These are phyloP conservation scores for Sylvia borin DNA, from an alignment of 2,797 vertebrate species.

Conservation along the genomic window DNA sequence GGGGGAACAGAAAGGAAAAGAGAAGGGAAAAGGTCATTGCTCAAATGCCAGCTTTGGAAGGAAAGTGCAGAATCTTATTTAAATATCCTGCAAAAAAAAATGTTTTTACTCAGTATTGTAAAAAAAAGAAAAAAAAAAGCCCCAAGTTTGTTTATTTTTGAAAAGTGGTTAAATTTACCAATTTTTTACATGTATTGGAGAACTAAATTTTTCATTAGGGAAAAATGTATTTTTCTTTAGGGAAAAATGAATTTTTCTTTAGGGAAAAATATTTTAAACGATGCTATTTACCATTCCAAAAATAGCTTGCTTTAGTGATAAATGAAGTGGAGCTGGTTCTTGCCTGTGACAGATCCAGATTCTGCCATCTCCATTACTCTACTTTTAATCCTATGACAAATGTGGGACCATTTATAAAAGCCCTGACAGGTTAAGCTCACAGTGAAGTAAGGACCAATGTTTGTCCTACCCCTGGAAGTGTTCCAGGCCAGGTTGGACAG, in stretches of 20 bases:
- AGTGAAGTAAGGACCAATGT: neutral
- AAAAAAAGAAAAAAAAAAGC: neutral
- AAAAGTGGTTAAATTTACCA: neutral
- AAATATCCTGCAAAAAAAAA: neutral
- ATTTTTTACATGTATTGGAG: neutral
- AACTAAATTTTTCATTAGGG: neutral
- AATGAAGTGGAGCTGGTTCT: neutral
- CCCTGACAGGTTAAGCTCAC: neutral
- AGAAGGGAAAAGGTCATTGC: neutral
- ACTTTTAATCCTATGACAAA: neutral
- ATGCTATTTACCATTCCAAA: neutral
- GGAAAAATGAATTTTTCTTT: neutral
- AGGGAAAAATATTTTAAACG: neutral
- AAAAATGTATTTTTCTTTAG: neutral
- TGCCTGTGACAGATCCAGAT: neutral
- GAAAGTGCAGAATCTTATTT: neutral
- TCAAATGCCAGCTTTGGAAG: neutral
- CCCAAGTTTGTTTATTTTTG: neutral
- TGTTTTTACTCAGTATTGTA: fast-evolving
- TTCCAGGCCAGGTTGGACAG: neutral
- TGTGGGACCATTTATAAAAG: neutral
- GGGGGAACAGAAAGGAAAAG: neutral
- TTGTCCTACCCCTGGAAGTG: neutral
- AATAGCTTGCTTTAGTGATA: neutral
- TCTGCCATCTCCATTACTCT: neutral